A percentile compares a stretch with the other conserved stretches of the same genome.
Evolutionary conservation across 2,888 invertebrate species (phyloP).

Genomic region (Tuta absoluta): DNA sequence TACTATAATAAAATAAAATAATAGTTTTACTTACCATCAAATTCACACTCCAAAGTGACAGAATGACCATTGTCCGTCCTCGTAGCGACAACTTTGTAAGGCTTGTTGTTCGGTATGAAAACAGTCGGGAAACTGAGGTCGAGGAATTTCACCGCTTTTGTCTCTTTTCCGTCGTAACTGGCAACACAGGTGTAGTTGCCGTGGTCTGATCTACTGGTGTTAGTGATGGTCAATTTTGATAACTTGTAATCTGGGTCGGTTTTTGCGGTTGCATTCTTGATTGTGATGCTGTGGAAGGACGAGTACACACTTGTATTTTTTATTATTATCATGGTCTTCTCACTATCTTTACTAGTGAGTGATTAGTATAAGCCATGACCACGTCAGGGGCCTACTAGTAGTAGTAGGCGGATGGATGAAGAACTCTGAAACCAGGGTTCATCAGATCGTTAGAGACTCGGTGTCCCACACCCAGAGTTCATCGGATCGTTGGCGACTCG

Average conservation of each 20-base stretch:
- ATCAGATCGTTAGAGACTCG: no score
- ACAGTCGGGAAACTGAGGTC: slow-evolving; percentile 56
- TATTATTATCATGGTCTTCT: background rate
- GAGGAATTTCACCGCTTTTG: slow-evolving; percentile 36
- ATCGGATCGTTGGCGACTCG: no score
- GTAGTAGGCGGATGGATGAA: no score
- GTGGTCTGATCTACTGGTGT: slow-evolving; percentile 52
- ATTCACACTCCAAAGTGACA: slow-evolving; percentile 58
- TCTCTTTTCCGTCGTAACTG: slow-evolving; percentile 39
- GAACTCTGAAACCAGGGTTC: no score
- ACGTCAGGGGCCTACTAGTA: no score
- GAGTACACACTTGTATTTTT: background rate
- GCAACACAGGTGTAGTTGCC: slow-evolving; percentile 66
- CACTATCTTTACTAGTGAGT: background rate
- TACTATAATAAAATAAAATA: background rate
- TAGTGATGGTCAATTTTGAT: slow-evolving; percentile 51
- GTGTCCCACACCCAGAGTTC: no score
- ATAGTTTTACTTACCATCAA: slow-evolving; percentile 58
- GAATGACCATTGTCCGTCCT: slow-evolving; percentile 28
- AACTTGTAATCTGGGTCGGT: slow-evolving; percentile 46
- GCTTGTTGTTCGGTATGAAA: background rate
- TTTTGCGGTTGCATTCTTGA: slow-evolving; percentile 1
- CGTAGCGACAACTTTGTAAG: background rate
- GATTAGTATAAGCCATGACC: no score
- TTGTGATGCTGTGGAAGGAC: background rate